Evolutionary conservation across 2,888 invertebrate species (phyloP), one percentile per base, ranked within the genome.

Genomic region (Acronicta aceris): DNA sequence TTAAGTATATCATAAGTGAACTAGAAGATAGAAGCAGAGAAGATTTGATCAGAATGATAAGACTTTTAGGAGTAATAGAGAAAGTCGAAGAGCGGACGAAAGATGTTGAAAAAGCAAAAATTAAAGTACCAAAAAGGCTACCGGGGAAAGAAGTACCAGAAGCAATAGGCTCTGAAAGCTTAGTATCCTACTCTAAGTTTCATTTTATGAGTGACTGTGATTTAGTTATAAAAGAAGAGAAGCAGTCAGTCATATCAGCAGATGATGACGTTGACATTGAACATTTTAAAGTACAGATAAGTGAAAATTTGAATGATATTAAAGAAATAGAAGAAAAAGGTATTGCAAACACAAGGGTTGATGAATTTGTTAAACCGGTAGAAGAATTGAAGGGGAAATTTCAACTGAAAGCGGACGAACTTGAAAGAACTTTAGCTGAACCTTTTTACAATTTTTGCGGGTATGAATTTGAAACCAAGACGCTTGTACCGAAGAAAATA

Each of bases 11-110:
- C 33, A 0, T 75, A 5, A 42, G 65, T 13, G 85, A 85, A 61
- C 54, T 89, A 10, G 85, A 89, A 71, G 87, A 88, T 53, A 52
- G 78, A 16, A 82, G 72, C 2, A 76, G 86, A 66, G 86, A 89
- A 64, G 87, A 87, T 54, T 73, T 82, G 46, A 78, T 71, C 43
- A 80, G 84, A 68, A 76, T 86, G 5, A 86, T 85, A 59, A 84
- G 78, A 54, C 59, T 81, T 2, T 7, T 48, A 16, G 12, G 79
- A 80, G 9, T 41, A 2, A 69, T 70, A 68, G 2, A 73, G 65
- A 47, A 80, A 75, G 52, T 21, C 63, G 56, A 52, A 41, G 2
- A n/a, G 47, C 8, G 10, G 21, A 17, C 9, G 53, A 33, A 8
- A 38, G 10, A 33, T 12, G 33, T 17, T 27, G 15, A 41, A 9